Base-by-base conservation (phyloP, 2,797 vertebrate genomes). In the Danio aesculapii region DNA sequence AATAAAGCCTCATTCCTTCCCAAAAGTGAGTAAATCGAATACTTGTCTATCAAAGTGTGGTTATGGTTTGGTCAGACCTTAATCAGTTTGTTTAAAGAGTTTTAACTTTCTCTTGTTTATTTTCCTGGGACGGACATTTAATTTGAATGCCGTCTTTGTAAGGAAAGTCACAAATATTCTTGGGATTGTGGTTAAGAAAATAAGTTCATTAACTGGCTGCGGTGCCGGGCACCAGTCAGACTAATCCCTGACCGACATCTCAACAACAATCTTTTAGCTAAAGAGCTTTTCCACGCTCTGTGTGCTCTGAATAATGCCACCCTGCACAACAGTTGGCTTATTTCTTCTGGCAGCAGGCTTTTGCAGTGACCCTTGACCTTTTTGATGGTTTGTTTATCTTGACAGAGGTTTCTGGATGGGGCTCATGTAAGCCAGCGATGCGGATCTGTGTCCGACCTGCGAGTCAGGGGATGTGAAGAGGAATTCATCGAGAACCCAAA, bases 321-420 rank as follows among this genome's bases (percentile, higher is more conserved):
- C 50, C 17, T 7, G 16, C 63, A 46, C 75, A 66, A 77, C 43
- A n/a, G 43, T 5, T 0, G 19, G 13, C 41, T 49, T 75, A 49
- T 64, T 19, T 70, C 6, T 39, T 9, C n/a, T 77, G n/a, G 14
- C 19, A 57, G 5, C 47, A 69, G 43, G 74, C 52, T 41, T 57
- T 46, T 63, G 50, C 10, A 6, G 8, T 76, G 66, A 72, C 58
- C 81, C 11, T 43, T 86, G 75, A 82, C 77, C 52, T 80, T 8
- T 64, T 4, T 55, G 67, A 61, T n/a, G 30, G 47, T 19, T 46
- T 71, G 77, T 73, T 30, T 81, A 6, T 43, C 7, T 17, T 74
- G 90, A 88, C 87, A 99, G 97, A 95, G 93, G 89, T 99, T 98
- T 89, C 92, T 96, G 92, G 92, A 94, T 63, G 94, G 92, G 19